Evolutionary conservation across 2,888 invertebrate species (phyloP).

Genomic region (Ornithoptera priamus): DNA sequence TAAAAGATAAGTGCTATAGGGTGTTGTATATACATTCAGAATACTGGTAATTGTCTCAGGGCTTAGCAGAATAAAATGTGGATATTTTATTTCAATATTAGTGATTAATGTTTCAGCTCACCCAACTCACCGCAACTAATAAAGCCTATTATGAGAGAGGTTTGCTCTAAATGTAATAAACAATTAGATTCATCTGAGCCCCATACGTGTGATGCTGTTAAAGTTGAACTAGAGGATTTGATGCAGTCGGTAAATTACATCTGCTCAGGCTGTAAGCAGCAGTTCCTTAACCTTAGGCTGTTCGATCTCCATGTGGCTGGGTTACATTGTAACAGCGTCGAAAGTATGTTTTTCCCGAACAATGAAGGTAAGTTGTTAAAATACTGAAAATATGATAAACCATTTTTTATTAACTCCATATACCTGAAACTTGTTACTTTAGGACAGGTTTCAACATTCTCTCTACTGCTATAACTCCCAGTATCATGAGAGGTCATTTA

Average conservation of each 20-base stretch:
- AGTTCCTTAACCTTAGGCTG: constrained; percentile 39
- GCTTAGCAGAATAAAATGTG: neutral
- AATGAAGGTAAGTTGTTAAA: constrained; percentile 25
- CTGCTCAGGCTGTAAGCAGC: constrained; percentile 50
- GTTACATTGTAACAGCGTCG: constrained; percentile 44
- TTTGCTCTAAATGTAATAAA: constrained; percentile 42
- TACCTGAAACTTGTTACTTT: no score
- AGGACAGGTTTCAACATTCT: no score
- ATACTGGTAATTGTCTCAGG: neutral
- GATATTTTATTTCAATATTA: neutral
- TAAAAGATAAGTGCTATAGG: no score
- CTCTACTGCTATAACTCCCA: no score
- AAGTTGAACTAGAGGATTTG: neutral
- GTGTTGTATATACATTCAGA: no score
- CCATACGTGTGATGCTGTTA: constrained; percentile 27
- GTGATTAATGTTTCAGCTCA: constrained; percentile 39
- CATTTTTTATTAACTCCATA: no score
- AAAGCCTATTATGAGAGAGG: constrained; percentile 49
- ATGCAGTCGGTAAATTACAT: constrained; percentile 29
- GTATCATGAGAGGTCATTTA: no score
- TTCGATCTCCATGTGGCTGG: constrained; percentile 53
- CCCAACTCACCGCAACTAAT: constrained; percentile 43
- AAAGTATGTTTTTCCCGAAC: constrained; percentile 54
- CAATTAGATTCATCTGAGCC: constrained; percentile 30
- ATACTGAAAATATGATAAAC: no score